Conservation (phyloP, 1,140 invertebrate species). For the Rhagoletis zephyria region DNA sequence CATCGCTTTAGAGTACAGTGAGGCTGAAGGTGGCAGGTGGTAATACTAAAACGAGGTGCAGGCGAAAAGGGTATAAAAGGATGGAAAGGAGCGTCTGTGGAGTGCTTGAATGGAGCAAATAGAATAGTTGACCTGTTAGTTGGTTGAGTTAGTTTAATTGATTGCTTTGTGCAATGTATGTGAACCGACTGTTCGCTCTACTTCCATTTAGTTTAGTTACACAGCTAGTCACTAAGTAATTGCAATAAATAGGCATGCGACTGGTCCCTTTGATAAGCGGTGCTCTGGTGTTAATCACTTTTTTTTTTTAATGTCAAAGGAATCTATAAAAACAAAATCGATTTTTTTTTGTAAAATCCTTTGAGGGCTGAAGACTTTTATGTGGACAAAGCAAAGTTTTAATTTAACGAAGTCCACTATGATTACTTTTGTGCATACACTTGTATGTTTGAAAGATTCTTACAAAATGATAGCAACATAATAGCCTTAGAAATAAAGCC, state of each 20-base stretch:
- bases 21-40: neutral
- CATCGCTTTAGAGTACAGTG: neutral
- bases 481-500: too few relatives aligned
- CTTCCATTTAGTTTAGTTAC: neutral
- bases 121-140: neutral
- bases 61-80: neutral
- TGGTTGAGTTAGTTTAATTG: constrained; percentile 22
- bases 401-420: neutral
- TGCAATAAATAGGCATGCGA: neutral
- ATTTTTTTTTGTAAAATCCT: neutral
- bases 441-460: neutral
- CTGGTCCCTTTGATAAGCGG: neutral
- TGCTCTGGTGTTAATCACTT: neutral
- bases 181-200: neutral
- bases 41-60: neutral
- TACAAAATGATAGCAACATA: neutral
- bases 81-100: neutral
- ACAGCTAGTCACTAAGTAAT: constrained; percentile 20
- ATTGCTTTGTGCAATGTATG: constrained; percentile 41
- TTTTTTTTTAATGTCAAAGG: neutral
- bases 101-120: neutral
- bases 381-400: neutral
- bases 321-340: neutral
- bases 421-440: neutral
- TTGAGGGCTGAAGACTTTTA: neutral